Evolutionary conservation across 1,140 invertebrate species (phyloP), one percentile per base, ranked within the genome.

Genomic region (Anastrepha obliqua): DNA sequence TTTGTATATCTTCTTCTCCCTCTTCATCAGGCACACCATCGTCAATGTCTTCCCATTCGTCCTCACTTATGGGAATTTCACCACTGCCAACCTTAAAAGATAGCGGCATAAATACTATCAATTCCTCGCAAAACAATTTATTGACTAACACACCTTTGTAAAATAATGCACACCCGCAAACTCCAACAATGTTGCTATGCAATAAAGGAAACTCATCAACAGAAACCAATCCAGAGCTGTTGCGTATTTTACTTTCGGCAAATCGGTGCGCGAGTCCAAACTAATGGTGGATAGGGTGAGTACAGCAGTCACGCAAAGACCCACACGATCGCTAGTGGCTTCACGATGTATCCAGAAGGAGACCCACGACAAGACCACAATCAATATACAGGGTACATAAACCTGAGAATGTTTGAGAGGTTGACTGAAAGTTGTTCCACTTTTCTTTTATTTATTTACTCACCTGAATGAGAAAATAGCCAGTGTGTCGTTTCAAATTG

Each of bases 331-430:
- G 88, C 96, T 96, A 0, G 97, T 98, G 0, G 98, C 98, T 94
- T 99, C 98, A 44, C 98, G 95, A 94, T 99, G 98, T 90, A 99
- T 98, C 98, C 98, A 99, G 93, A 99, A 99, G 0, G 98, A 98
- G 0, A 99, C 98, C 98, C 98, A 99, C 0, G 98, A 99, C 0
- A 99, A 94, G 1, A 98, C 97, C 1, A 99, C 98, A 88, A 99
- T 98, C 81, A 99, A 94, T 85, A 98, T 97, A 91, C 98, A 99
- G 0, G 98, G 98, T 44, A 99, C 95, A 93, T 99, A 99, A 15
- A 98, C 97, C 94, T 97, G 94, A 44, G 9, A 9, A 9, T 20
- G 42, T 64, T 88, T 86, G 39, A 42, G 55, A 74, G 29, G 4
- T 55, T 55, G 1, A 55, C 9, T 9, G 51, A 55, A 55, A 55